phyloP scores from a whole-genome alignment of 2,888 invertebrate genomes.

The Celastrina argiolus region DNA sequence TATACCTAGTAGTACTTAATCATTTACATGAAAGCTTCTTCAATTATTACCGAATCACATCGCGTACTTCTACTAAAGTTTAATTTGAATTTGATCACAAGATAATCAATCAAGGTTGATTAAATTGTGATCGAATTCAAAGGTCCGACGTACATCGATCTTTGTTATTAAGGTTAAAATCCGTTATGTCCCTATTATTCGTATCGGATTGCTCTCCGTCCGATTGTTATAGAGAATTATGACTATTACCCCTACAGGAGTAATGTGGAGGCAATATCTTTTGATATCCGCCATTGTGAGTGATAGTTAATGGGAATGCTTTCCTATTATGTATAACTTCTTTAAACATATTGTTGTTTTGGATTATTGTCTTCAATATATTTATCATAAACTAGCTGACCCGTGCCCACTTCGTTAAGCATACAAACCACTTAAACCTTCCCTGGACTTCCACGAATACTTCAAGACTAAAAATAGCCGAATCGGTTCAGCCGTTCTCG shows the following conservation, averaged over 20 bases:
- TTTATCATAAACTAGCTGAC: too few species aligned
- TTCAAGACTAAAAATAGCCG: too few species aligned
- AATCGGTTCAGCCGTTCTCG: too few species aligned
- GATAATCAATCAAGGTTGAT: not conserved
- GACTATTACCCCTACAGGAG: slow-evolving; percentile 15
- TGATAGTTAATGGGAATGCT: slow-evolving; percentile 9
- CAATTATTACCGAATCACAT: not conserved
- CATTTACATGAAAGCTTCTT: not conserved
- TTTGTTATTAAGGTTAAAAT: slow-evolving; percentile 20
- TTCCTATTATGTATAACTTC: slow-evolving; percentile 9
- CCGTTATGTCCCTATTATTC: slow-evolving; percentile 13
- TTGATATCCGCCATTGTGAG: slow-evolving; percentile 6
- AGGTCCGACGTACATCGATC: not conserved
- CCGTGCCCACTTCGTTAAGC: too few species aligned
- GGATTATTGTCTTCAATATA: not conserved
- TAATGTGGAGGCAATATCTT: slow-evolving; percentile 15
- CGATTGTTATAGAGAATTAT: slow-evolving; percentile 21
- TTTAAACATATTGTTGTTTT: not conserved
- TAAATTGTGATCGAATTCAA: not conserved
- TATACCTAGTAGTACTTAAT: too few species aligned
- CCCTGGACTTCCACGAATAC: too few species aligned
- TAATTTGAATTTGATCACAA: too few species aligned
- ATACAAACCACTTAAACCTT: too few species aligned
- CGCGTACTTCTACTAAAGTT: not conserved
- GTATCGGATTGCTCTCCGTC: slow-evolving; percentile 9